phyloP scores from a whole-genome alignment of 2,888 invertebrate genomes.

The Crematogaster levior region DNA sequence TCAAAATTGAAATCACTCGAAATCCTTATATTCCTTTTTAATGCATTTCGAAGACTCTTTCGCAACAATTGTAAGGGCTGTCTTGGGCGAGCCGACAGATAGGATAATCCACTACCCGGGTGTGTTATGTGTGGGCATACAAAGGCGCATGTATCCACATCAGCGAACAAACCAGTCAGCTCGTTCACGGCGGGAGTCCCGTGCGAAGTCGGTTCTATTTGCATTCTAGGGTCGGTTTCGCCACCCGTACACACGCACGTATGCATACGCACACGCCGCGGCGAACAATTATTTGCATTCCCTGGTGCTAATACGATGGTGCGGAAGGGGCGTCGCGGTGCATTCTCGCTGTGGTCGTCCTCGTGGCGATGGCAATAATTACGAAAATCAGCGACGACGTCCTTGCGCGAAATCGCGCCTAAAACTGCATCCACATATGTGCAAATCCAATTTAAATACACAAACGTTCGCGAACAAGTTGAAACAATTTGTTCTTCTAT shows the following conservation, averaged over 20 bases:
- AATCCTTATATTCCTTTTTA: not conserved
- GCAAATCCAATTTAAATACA: conserved; percentile 8
- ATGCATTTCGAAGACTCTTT: not conserved
- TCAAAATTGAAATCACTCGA: too few species aligned
- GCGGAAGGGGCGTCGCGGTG: conserved; percentile 67
- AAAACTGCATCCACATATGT: not conserved
- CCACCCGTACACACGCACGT: conserved; percentile 65
- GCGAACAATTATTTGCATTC: conserved; percentile 84
- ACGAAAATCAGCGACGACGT: conserved; percentile 39
- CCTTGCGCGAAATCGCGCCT: conserved; percentile 2
- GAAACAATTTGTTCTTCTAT: conserved; percentile 3
- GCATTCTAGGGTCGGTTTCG: conserved; percentile 79
- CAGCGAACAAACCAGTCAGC: conserved; percentile 35
- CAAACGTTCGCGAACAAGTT: not conserved
- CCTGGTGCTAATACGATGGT: conserved; percentile 73
- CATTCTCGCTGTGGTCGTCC: conserved; percentile 56
- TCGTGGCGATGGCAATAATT: conserved; percentile 40
- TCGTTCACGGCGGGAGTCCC: conserved; percentile 53
- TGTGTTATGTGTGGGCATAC: conserved; percentile 27
- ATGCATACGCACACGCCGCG: conserved; percentile 44
- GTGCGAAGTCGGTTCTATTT: conserved; percentile 79
- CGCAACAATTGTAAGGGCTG: not conserved
- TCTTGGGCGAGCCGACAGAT: conserved; percentile 10
- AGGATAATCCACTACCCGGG: conserved; percentile 24
- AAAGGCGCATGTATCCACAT: conserved; percentile 50